Conservation (phyloP, 1,140 invertebrate genomes). For the Drosophila grimshawi region DNA sequence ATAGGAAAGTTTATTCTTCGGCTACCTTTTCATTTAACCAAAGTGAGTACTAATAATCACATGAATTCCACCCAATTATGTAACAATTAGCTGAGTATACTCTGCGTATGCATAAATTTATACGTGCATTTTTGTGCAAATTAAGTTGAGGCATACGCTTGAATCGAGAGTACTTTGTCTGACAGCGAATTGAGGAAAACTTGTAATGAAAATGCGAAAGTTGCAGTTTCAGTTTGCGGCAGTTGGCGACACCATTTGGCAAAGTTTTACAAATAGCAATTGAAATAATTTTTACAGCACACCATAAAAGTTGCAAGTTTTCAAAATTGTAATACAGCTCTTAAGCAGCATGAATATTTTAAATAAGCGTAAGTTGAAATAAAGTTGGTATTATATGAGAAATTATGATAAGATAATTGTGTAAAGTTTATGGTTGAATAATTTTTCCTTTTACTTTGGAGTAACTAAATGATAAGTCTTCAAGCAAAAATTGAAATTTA, state of each 20-base stretch:
- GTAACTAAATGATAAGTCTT: no score
- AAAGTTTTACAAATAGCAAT: conserved; percentile 72
- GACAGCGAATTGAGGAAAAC: conserved; percentile 37
- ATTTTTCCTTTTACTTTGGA: no score
- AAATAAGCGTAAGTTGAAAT: conserved; percentile 28
- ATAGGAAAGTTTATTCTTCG: no score
- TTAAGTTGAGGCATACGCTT: conserved; percentile 16
- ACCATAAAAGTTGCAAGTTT: conserved; percentile 23
- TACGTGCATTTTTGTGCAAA: conserved; percentile 1
- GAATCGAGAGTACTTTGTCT: conserved; percentile 3
- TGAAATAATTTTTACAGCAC: conserved; percentile 59
- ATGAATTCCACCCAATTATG: background rate
- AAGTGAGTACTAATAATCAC: no score
- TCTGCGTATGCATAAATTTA: conserved; percentile 14
- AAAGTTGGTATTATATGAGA: background rate
- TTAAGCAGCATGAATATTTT: conserved; percentile 42
- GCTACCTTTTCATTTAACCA: no score
- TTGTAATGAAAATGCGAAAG: conserved; percentile 77
- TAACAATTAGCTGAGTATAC: conserved; percentile 15
- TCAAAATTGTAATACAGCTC: conserved; percentile 47
- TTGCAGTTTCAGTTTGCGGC: conserved; percentile 52
- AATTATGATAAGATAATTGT: no score
- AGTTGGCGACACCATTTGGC: conserved; percentile 69
- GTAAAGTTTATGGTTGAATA: no score
- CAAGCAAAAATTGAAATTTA: no score